phyloP scores from a whole-genome alignment of 2,113 vertebrate species.

The Albula glossodonta region DNA sequence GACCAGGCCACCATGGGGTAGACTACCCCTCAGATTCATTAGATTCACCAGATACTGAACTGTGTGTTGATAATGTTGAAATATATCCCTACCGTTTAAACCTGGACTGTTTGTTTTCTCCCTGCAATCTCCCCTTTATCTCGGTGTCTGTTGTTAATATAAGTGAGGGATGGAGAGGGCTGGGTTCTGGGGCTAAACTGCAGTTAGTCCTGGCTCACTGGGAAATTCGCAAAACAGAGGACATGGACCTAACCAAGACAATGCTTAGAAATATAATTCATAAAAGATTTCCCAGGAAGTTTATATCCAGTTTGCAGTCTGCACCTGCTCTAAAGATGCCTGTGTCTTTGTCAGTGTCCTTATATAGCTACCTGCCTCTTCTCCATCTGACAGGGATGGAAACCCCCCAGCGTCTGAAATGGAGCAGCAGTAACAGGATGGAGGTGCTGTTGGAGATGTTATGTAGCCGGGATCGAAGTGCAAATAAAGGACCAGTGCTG shows the following conservation, averaged over 20 bases:
- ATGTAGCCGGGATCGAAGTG: slow-evolving; percentile 54
- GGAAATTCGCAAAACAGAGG: too few relatives aligned
- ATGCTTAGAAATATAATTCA: too few relatives aligned
- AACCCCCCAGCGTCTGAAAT: too few relatives aligned
- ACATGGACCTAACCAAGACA: too few relatives aligned
- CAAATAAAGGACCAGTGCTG: slow-evolving; percentile 65
- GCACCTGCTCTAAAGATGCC: neutral
- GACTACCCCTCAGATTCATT: neutral
- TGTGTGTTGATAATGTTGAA: neutral
- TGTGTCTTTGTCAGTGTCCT: neutral
- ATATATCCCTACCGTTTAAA: too few relatives aligned
- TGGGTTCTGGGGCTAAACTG: neutral
- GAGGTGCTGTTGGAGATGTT: neutral
- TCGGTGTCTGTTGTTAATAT: neutral
- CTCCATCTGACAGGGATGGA: neutral
- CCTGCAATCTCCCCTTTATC: neutral
- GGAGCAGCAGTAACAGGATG: neutral
- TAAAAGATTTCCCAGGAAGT: too few relatives aligned
- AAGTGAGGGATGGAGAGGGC: neutral
- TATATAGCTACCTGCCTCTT: neutral
- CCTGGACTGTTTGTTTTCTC: too few relatives aligned
- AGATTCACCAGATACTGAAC: neutral
- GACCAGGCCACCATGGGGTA: neutral
- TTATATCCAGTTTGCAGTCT: too few relatives aligned
- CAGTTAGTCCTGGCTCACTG: too few relatives aligned